Base-by-base conservation (phyloP, 2,888 invertebrate genomes). In the Xestobium rufovillosum region DNA sequence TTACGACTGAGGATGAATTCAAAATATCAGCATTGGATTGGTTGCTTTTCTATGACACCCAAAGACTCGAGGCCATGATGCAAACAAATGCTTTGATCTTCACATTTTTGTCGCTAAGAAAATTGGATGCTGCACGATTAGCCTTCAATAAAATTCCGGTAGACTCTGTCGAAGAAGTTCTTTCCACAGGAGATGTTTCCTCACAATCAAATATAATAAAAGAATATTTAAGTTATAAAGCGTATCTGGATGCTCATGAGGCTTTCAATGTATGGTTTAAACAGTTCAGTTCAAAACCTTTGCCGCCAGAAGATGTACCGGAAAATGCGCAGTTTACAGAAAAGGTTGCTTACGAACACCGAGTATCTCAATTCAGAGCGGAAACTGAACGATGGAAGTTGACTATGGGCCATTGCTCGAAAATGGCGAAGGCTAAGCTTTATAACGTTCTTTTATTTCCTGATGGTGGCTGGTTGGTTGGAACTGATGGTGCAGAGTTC, bases 61-160 rank as follows among this genome's bases (percentile, higher is more conserved):
- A 92, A 63, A 66, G 82, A 26, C 74, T 78, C 25, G 92, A 92
- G 65, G 82, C 87, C 6, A 59, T 95, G 13, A 80, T 80, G 72
- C 82, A 94, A 57, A 80, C 86, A n/a, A 94, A 94, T 70, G 80
- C 87, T 10, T 74, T 95, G 59, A 83, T 92, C 54, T 78, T 91
- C 41, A 78, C 76, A 38, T 94, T 92, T 61, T 70, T 95, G 42
- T 83, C 81, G 2, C 73, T 83, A 50, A 77, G 80, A 15, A 94
- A 91, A 62, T 68, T 86, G 33, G 83, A 85, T 56, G 89, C 89
- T 39, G 88, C 91, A 13, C 74, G 83, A 31, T 70, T 78, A 42
- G 81, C 86, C 34, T 79, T 87, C 50, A 70, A 73, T 42, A 83
- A 84, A 71, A 70, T 86, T 11, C 84, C 85, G 0, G 38, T 60